These are phyloP conservation scores for Drosophila ficusphila DNA, from an alignment of 1,140 invertebrate genomes.

Conservation along the genomic window DNA sequence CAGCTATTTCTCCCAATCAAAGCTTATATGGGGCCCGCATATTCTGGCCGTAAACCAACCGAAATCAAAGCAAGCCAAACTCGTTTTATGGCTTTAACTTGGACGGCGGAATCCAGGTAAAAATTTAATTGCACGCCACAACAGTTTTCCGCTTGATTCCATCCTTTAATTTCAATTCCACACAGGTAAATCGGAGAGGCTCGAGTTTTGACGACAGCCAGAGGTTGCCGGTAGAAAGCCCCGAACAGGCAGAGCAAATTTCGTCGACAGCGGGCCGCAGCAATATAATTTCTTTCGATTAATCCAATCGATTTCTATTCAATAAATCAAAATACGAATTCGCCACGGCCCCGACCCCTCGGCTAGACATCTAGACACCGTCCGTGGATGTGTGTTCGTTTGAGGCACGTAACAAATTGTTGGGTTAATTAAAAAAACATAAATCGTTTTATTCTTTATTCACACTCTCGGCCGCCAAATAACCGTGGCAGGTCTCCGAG, in stretches of 20 bases:
- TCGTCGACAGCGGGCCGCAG: conserved; percentile 54
- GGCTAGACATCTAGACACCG: conserved; percentile 40
- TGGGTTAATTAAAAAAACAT: conserved; percentile 84
- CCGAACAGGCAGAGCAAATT: conserved; percentile 59
- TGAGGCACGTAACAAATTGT: conserved; percentile 84
- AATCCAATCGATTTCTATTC: conserved; percentile 83
- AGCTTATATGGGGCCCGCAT: conserved; percentile 11
- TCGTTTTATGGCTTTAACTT: conserved; percentile 30
- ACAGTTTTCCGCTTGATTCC: conserved; percentile 65
- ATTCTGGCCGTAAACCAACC: conserved; percentile 16
- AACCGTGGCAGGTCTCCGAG: conserved; percentile 57
- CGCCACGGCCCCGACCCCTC: conserved; percentile 65
- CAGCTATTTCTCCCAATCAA: conserved; percentile 23
- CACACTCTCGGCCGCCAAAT: conserved; percentile 29
- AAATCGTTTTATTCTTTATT: conserved; percentile 80
- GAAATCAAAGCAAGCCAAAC: conserved; percentile 42
- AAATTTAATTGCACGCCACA: conserved; percentile 68
- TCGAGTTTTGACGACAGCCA: neutral
- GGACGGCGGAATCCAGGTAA: conserved; percentile 17
- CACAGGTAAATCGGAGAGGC: conserved; percentile 18
- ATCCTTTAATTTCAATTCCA: conserved; percentile 72
- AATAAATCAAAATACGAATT: conserved; percentile 83
- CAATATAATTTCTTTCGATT: conserved; percentile 83
- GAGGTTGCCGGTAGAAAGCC: conserved; percentile 29
- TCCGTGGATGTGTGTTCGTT: conserved; percentile 38